Evolutionary conservation across 2,888 invertebrate species (phyloP).

Genomic region (Trissolcus brochymenae): DNA sequence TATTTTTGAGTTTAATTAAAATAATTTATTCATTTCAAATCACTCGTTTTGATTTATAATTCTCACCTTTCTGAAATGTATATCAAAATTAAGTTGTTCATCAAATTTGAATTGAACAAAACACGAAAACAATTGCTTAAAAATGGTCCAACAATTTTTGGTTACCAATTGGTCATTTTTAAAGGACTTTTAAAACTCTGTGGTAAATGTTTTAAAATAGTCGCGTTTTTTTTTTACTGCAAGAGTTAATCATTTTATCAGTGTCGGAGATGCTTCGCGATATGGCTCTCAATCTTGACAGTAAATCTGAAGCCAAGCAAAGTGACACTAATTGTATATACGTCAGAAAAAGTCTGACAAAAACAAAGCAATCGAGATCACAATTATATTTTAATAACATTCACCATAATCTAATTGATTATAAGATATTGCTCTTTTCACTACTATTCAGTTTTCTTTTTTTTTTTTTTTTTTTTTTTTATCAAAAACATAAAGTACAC

Average conservation of each 20-base stretch:
- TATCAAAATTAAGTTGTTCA: too few species aligned
- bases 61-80: too few species aligned
- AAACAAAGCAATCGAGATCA: conserved; percentile 41
- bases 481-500: too few species aligned
- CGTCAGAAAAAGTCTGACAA: conserved; percentile 40
- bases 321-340: conserved; percentile 44
- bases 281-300: conserved; percentile 47
- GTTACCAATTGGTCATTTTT: conserved; percentile 1
- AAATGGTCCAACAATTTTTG: too few species aligned
- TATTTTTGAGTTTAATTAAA: too few species aligned
- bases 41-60: neutral
- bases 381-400: conserved; percentile 39
- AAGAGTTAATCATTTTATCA: conserved; percentile 50
- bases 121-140: too few species aligned
- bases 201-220: conserved; percentile 33
- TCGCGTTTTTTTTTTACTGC: conserved; percentile 20
- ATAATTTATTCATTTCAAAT: too few species aligned
- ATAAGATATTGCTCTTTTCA: conserved; percentile 17
- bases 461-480: too few species aligned
- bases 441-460: too few species aligned
- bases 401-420: conserved; percentile 32
- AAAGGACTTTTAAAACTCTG: conserved; percentile 15
- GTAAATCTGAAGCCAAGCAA: conserved; percentile 45
- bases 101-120: too few species aligned
- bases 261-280: conserved; percentile 36